Base-by-base conservation (phyloP, 2,888 invertebrate species). In the Drosophila paramelanica region DNA sequence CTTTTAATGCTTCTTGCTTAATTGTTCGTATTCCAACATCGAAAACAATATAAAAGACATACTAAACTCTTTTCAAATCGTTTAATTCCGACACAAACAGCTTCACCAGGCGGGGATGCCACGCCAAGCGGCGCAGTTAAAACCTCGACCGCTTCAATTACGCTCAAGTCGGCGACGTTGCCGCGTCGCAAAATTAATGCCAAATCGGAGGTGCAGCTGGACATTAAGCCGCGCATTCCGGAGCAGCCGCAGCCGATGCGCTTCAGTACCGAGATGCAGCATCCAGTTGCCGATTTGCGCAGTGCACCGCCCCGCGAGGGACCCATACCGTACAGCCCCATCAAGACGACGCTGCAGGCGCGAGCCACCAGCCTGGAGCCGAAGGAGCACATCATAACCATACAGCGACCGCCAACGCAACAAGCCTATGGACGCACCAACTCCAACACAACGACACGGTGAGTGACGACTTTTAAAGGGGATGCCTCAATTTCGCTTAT, bases 331-430 rank as follows among this genome's bases (percentile, higher is more conserved):
- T 92, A 92, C 65, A 92, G 92, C 61, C 92, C 92, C 39, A 81
- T 92, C 39, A 87, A 89, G 53, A 76, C 88, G 46, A 64, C 87
- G 31, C n/a, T 89, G 66, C 91, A 92, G 90, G 77, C 91, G 90
- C 94, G 95, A 75, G 93, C 94, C 23, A 93, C 94, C 6, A 94
- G 94, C 55, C 85, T 94, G 59, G 94, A 94, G 82, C 94, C 94
- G 33, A 94, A 94, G 75, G 96, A 96, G 91, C 93, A 95, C 78
- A 95, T 95, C 79, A 95, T 96, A 86, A 95, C 95, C 41, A 95
- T 96, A 82, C 94, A 79, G 92, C 93, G 90, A 92, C 94, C 82
- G 62, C 86, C 75, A 17, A 82, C 82, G 56, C 91, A 90, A 88
- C 90, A 85, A 73, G 88, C 82, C 71, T 93, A 91, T 62, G 79